phyloP scores from a whole-genome alignment of 2,888 invertebrate genomes.

The Torymus aiolomorphi region DNA sequence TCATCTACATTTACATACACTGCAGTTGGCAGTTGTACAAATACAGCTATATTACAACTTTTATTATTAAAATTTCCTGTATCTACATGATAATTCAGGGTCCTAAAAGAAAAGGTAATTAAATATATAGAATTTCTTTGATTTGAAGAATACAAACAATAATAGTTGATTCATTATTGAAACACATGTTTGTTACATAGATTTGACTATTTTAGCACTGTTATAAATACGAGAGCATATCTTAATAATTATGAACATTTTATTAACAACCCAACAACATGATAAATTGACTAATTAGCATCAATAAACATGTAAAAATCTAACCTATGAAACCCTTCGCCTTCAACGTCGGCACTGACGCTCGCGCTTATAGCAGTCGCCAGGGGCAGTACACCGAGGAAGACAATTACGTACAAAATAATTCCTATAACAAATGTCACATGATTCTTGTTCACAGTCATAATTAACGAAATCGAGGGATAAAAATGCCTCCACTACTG shows the following conservation, averaged over 20 bases:
- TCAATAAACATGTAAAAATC: constrained; percentile 17
- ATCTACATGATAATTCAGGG: constrained; percentile 64
- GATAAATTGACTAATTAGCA: constrained; percentile 4
- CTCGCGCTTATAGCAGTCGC: constrained; percentile 58
- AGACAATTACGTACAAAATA: constrained; percentile 22
- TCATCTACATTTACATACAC: constrained; percentile 72
- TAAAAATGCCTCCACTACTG: constrained; percentile 5
- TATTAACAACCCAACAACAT: constrained; percentile 6
- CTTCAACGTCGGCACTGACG: constrained; percentile 64
- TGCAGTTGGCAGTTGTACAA: constrained; percentile 66
- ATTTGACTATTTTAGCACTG: too few species aligned
- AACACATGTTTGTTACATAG: too few species aligned
- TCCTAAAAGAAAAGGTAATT: constrained; percentile 57
- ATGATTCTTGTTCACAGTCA: constrained; percentile 40
- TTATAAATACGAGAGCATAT: too few species aligned
- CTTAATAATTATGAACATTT: too few species aligned
- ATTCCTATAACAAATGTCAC: neutral
- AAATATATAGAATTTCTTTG: too few species aligned
- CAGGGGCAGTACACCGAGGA: constrained; percentile 31
- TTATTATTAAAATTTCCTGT: constrained; percentile 60
- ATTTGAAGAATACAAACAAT: too few species aligned
- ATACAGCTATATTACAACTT: constrained; percentile 66
- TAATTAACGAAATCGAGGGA: constrained; percentile 38
- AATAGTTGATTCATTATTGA: too few species aligned
- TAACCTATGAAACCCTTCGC: constrained; percentile 73